These are phyloP conservation scores for Morelia viridis DNA, from an alignment of 2,797 vertebrate species.

Conservation along the genomic window DNA sequence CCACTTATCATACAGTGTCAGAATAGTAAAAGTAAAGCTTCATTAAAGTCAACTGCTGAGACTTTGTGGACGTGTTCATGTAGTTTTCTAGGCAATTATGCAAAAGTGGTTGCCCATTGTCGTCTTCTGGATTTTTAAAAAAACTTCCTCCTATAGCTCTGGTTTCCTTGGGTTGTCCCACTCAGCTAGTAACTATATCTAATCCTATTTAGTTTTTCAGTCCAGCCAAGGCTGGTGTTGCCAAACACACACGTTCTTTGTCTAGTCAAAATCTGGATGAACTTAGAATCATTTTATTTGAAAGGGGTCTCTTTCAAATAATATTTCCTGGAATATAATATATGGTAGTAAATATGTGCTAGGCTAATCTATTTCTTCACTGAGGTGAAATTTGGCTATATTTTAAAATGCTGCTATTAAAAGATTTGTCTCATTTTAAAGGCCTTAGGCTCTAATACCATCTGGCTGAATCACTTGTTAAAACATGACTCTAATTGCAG, in stretches of 20 bases:
- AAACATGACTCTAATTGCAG: conserved; percentile 13
- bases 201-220: not conserved
- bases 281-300: not conserved
- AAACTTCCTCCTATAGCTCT: not conserved
- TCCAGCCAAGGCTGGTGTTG: not conserved
- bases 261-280: not conserved
- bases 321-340: not conserved
- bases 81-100: not conserved
- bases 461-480: not conserved
- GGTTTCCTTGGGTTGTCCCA: not conserved
- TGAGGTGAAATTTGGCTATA: conserved; percentile 3
- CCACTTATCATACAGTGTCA: not conserved
- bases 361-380: not conserved
- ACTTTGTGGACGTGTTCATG: not conserved
- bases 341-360: not conserved
- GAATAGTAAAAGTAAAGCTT: not conserved
- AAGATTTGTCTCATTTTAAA: not conserved
- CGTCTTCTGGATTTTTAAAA: not conserved
- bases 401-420: not conserved
- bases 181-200: not conserved
- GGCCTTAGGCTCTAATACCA: not conserved
- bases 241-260: not conserved
- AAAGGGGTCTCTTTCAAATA: not conserved
- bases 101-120: not conserved
- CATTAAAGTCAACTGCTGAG: not conserved